phyloP scores from a whole-genome alignment of 2,113 vertebrate species.

The Pterophyllum scalare region DNA sequence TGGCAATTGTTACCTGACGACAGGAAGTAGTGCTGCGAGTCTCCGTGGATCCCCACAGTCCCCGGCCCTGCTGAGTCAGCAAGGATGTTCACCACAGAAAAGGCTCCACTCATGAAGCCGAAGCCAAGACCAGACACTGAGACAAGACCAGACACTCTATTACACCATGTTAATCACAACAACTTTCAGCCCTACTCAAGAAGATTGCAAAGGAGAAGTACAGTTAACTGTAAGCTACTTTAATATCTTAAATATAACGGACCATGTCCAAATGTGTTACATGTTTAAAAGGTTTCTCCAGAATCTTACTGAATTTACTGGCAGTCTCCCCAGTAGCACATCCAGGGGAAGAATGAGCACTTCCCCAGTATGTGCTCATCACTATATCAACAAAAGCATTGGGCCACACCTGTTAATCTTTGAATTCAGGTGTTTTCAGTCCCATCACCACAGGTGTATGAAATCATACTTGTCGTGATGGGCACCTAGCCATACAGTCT shows the following conservation, averaged over 20 bases:
- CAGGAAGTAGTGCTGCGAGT: constrained; percentile 89
- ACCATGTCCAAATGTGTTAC: background rate
- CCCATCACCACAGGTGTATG: background rate
- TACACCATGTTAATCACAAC: background rate
- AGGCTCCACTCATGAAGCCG: constrained; percentile 89
- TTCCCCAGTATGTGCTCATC: background rate
- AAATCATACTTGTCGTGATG: background rate
- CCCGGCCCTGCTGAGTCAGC: constrained; percentile 87
- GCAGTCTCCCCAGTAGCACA: background rate
- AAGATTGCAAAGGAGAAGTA: background rate
- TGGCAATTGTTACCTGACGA: constrained; percentile 80
- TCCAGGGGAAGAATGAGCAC: background rate
- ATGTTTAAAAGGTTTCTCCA: background rate
- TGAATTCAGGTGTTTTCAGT: background rate
- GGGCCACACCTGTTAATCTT: background rate
- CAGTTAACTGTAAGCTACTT: background rate
- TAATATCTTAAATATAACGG: background rate
- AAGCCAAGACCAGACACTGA: constrained; percentile 88
- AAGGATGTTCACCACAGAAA: constrained; percentile 89
- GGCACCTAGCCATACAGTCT: too few species aligned
- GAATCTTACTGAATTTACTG: background rate
- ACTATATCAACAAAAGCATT: background rate
- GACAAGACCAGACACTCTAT: background rate
- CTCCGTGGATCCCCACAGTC: constrained; percentile 87
- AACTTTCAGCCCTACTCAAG: background rate